These are phyloP conservation scores for Podabrus alpinus DNA, from an alignment of 2,888 invertebrate genomes.

Conservation along the genomic window DNA sequence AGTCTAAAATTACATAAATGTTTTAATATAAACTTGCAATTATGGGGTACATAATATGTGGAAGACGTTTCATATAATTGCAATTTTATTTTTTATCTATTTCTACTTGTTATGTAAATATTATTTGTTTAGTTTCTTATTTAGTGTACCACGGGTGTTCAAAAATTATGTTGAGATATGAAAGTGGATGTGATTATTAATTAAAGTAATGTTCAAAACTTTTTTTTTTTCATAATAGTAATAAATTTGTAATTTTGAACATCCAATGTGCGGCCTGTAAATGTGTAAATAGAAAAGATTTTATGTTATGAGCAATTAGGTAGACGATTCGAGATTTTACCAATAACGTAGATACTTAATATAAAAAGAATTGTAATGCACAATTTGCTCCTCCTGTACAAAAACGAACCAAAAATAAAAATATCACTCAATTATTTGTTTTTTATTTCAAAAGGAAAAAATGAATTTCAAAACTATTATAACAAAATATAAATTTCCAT, in stretches of 20 bases:
- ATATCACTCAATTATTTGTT: not conserved
- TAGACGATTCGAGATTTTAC: not conserved
- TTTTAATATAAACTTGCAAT: not conserved
- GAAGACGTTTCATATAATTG: not conserved
- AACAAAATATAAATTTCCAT: not conserved
- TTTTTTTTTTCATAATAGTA: not conserved
- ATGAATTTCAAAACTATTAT: not conserved
- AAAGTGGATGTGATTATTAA: slow-evolving; percentile 21
- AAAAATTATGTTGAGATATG: not conserved
- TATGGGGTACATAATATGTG: not conserved
- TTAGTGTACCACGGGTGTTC: not conserved
- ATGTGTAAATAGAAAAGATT: not conserved
- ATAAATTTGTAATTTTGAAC: not conserved
- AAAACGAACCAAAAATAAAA: slow-evolving; percentile 2
- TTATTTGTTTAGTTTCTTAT: slow-evolving; percentile 1
- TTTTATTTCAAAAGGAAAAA: not conserved
- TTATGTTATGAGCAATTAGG: not conserved
- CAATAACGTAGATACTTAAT: not conserved
- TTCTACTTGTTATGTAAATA: slow-evolving; percentile 19
- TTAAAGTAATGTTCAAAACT: not conserved
- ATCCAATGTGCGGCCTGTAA: not conserved
- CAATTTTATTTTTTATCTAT: slow-evolving; percentile 2
- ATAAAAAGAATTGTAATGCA: not conserved
- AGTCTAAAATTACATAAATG: not conserved
- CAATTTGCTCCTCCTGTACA: not conserved